Percentiles rank a stretch among this genome's conserved stretches.
These are phyloP conservation scores for Antitype chi DNA, from an alignment of 2,888 invertebrate genomes.

Conservation along the genomic window DNA sequence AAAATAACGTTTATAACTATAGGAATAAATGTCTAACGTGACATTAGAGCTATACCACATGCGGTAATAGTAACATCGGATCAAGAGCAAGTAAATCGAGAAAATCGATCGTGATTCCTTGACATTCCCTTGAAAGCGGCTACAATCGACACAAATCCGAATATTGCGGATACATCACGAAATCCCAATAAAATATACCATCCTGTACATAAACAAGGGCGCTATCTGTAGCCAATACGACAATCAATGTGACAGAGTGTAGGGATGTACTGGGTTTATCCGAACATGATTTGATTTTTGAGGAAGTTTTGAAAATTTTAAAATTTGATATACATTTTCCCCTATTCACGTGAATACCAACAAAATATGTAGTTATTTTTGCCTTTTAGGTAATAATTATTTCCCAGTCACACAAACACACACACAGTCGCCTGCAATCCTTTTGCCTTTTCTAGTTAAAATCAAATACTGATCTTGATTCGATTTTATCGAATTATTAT, in stretches of 20 bases:
- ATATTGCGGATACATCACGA: constrained; percentile 81
- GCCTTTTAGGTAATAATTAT: not conserved
- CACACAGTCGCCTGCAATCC: not conserved
- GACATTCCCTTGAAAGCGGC: constrained; percentile 69
- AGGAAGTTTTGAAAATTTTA: not conserved
- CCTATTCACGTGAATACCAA: not conserved
- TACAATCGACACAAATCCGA: constrained; percentile 76
- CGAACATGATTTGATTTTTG: not conserved
- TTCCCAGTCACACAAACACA: not conserved
- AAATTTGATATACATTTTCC: not conserved
- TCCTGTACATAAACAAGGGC: constrained; percentile 80
- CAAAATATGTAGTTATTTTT: not conserved
- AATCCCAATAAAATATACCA: constrained; percentile 82
- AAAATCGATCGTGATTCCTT: constrained; percentile 66
- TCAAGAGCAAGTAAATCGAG: constrained; percentile 52
- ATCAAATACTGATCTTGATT: not conserved
- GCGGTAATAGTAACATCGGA: constrained; percentile 18
- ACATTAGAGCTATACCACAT: constrained; percentile 1
- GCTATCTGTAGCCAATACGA: constrained; percentile 74
- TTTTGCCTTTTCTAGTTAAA: not conserved
- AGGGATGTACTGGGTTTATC: constrained; percentile 59
- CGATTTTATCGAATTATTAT: not conserved
- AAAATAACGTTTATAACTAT: no score
- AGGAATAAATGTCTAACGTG: not conserved
- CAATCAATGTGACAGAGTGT: constrained; percentile 71